Base-by-base conservation (phyloP, 2,113 vertebrate genomes). In the Petaurus breviceps region DNA sequence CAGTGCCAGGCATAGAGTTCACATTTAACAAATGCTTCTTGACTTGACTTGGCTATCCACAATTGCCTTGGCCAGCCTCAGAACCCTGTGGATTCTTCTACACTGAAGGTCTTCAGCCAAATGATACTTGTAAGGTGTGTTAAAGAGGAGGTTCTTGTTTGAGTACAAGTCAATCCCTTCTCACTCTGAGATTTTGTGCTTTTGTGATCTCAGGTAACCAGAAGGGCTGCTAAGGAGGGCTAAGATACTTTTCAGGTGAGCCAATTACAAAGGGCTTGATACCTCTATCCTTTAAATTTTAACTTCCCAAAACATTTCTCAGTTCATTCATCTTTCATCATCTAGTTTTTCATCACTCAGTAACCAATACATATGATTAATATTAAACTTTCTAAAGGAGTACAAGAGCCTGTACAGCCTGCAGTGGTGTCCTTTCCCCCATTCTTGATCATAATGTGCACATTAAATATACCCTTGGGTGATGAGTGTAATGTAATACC, bases 311-410 rank as follows among this genome's bases (percentile, higher is more conserved):
- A 57, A 93, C 25, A 49, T 92, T 98, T 97, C 98, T 96, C 94
- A 95, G 93, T 96, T 97, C 37, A 95, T 94, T 96, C 94, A 50
- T 97, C 96, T 96, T 92, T 96, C 96, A 95, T 97, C 94, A 96
- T 97, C 96, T 92, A 91, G 96, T 92, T 61, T 97, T 96, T 97
- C 96, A 92, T 98, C 12, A 0, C 90, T 97, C 96, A 92, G 53
- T 96, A 61, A 68, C 95, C 94, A 98, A 97, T 97, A 98, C 95
- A 98, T 98, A 98, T 90, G 96, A 98, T 98, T 98, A 98, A 98
- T 98, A 98, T 97, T 97, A 97, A 98, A 95, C 96, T 98, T 97
- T 98, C 51, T 10, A 90, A 97, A 98, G 92, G 49, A 98, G 95
- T 96, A 54, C 53, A 54, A 90, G 92, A 96, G 95, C 92, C 97